Evolutionary conservation across 1,140 invertebrate genomes (phyloP), one percentile per base, ranked within the genome.

Genomic region (Drosophila busckii): DNA sequence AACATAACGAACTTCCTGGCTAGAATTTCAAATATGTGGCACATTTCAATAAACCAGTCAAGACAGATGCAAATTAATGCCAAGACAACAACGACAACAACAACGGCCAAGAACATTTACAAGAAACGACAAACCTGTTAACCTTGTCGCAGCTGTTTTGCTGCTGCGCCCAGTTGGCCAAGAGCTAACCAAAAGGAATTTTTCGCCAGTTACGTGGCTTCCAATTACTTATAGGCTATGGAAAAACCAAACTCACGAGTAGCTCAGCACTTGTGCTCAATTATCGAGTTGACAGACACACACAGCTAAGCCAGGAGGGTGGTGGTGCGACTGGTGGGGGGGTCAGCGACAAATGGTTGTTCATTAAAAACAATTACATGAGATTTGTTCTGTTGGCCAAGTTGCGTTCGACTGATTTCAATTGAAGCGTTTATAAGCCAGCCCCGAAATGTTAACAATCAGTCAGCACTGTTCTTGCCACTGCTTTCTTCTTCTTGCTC

Each of bases 11-110:
- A 54, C 59, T 82, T 82, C 75, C 73, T 73, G 68, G 54, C 69
- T 69, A 65, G 73, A 68, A 80, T 82, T 65, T 65, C 46, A 82
- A 82, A 53, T 73, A 82, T 80, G 75, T 80, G 75, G 75, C 75
- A 80, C 64, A 69, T 61, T 60, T 71, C 73, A 80, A 71, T 80
- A 70, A 64, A 80, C 60, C 62, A 42, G 55, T 45, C 55, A 61
- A 52, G 40, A 35, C 23, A 28, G 12, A 37, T 29, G 45, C 44
- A 69, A 52, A 63, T 13, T 34, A n/a, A 44, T 50, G 46, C 17
- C 44, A 34, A 31, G 16, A 40, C 23, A 10, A 41, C 10, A 34
- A 1, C 8, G 20, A 38, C 32, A 22, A 28, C 20, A 34, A 12
- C 10, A 5, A 44, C 31, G 13, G 16, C 46, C 31, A 60, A 45